phyloP scores from a whole-genome alignment of 2,888 invertebrate species.

The Drosophila vallismaia region DNA sequence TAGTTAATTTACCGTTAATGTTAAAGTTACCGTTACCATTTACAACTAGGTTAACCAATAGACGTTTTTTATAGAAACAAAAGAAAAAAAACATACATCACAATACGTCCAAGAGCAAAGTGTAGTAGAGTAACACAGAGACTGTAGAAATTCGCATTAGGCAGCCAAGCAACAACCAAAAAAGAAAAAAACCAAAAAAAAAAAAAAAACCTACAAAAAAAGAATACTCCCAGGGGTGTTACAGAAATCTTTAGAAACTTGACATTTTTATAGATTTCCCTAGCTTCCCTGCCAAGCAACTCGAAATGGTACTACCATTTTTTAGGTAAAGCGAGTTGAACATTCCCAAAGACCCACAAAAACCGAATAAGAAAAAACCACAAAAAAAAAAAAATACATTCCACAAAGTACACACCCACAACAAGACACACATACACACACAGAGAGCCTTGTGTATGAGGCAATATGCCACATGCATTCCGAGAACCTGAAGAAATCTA shows the following conservation, averaged over 20 bases:
- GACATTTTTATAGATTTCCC: neutral
- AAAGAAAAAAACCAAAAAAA: constrained; percentile 5
- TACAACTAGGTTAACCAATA: constrained; percentile 60
- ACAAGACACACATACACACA: constrained; percentile 42
- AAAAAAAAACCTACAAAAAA: constrained; percentile 7
- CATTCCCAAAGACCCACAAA: constrained; percentile 53
- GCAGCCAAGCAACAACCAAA: constrained; percentile 44
- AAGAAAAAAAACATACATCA: constrained; percentile 71
- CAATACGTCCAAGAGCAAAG: constrained; percentile 81
- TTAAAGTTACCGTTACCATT: constrained; percentile 61
- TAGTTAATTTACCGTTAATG: constrained; percentile 74
- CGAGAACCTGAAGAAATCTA: constrained; percentile 67
- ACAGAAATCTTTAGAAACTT: constrained; percentile 2
- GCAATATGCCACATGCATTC: constrained; percentile 56
- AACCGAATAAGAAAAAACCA: too few species aligned
- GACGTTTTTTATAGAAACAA: constrained; percentile 59
- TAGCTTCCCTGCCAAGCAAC: constrained; percentile 48
- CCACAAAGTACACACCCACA: constrained; percentile 19
- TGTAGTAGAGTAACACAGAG: constrained; percentile 77
- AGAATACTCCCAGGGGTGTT: constrained; percentile 20
- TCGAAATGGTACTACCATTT: constrained; percentile 67
- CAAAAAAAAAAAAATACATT: constrained; percentile 37
- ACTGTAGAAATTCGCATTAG: constrained; percentile 78
- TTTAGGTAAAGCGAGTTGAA: constrained; percentile 69
- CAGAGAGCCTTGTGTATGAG: constrained; percentile 70